Percentiles rank a stretch among this genome's conserved stretches.
Conservation (phyloP, 35 echinoderm and acorn worm species). For the Hemicentrotus pulcherrimus region DNA sequence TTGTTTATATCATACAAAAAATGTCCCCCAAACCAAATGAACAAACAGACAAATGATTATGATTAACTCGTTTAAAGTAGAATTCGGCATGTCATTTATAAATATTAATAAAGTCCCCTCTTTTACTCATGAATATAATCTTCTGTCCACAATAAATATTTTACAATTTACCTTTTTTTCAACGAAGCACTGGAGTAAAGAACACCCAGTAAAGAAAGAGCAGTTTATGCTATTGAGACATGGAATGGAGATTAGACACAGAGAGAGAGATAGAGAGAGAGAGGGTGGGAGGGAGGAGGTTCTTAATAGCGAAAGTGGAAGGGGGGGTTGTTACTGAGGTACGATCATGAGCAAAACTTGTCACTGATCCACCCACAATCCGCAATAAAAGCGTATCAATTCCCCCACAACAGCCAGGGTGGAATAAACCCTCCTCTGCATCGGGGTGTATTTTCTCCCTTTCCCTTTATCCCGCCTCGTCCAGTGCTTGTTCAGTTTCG, state of each 20-base stretch:
- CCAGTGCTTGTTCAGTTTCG: constrained; percentile 28
- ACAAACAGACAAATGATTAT: no score
- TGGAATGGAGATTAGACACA: not conserved
- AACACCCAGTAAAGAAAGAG: not conserved
- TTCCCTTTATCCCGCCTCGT: not conserved
- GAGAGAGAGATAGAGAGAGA: not conserved
- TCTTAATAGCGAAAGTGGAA: not conserved
- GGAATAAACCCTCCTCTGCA: not conserved
- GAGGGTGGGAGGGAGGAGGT: not conserved
- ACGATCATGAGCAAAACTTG: not conserved
- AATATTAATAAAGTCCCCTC: no score
- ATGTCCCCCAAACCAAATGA: no score
- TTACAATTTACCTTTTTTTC: no score
- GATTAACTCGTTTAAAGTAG: no score
- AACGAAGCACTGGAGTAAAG: not conserved
- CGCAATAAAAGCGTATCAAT: constrained; percentile 18
- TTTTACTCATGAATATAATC: no score
- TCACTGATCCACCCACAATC: constrained; percentile 28
- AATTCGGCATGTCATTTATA: no score
- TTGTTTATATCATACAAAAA: no score
- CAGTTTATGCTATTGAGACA: no score
- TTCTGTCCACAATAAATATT: no score
- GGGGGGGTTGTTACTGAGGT: not conserved
- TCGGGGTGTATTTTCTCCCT: not conserved
- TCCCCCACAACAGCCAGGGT: not conserved